These are phyloP conservation scores for Oncopeltus fasciatus DNA, from an alignment of 1,140 invertebrate genomes.

Conservation along the genomic window DNA sequence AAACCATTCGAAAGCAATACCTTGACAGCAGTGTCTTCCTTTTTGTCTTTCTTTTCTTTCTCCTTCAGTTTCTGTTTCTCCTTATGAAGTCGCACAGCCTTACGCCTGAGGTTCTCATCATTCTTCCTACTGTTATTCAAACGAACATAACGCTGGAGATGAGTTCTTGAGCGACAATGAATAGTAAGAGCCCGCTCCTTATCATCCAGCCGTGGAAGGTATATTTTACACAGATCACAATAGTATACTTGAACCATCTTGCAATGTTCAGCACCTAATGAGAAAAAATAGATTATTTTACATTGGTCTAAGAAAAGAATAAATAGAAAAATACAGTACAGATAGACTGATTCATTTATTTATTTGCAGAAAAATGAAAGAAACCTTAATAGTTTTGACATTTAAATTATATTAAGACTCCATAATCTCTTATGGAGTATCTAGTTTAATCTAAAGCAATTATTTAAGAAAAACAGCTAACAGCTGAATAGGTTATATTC, in stretches of 20 bases:
- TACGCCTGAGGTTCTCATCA: conserved; percentile 10
- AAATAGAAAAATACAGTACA: no score
- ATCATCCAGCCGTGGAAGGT: conserved; percentile 46
- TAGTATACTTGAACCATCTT: conserved; percentile 52
- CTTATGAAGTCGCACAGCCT: conserved; percentile 13
- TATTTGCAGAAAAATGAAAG: no score
- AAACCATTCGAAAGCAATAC: no score
- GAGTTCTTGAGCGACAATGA: conserved; percentile 24
- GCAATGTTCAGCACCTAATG: conserved; percentile 55
- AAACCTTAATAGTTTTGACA: no score
- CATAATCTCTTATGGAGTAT: no score
- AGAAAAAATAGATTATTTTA: no score
- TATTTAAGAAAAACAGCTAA: no score
- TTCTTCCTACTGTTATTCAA: background rate
- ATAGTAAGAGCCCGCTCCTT: conserved; percentile 30
- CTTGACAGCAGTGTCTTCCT: background rate
- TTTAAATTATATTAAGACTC: no score
- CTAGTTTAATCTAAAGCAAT: no score
- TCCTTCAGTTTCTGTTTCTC: conserved; percentile 11
- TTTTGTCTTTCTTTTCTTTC: conserved; percentile 12
- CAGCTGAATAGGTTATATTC: no score
- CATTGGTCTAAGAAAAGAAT: no score
- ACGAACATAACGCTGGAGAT: conserved; percentile 22
- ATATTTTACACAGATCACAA: conserved; percentile 59
- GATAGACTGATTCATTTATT: no score